phyloP scores from a whole-genome alignment of 2,797 vertebrate genomes.

The Pelodytes ibericus region DNA sequence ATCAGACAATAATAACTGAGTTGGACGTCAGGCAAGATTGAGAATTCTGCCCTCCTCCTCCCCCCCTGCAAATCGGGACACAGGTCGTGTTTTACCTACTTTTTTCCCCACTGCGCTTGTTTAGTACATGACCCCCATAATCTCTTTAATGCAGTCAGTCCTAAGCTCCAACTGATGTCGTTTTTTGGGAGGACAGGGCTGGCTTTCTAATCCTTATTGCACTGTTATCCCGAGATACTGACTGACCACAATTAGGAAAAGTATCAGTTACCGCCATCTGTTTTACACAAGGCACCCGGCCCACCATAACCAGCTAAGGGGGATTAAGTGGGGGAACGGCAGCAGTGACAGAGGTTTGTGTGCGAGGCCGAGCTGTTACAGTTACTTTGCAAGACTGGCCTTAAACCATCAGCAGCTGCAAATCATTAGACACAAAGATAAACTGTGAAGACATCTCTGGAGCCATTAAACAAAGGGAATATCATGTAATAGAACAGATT shows the following conservation, averaged over 20 bases:
- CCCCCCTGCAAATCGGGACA: no score
- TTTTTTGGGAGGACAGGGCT: constrained; percentile 60
- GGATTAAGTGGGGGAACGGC: constrained; percentile 74
- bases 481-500: no score
- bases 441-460: constrained; percentile 60
- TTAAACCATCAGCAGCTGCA: constrained; percentile 65
- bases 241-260: constrained; percentile 64
- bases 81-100: no score
- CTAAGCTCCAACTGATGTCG: no score
- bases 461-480: constrained; percentile 56
- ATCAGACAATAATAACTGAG: no score
- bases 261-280: constrained; percentile 80
- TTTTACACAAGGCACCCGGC: constrained; percentile 65
- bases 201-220: constrained; percentile 66
- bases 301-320: constrained; percentile 63
- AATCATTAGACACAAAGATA: constrained; percentile 62
- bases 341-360: constrained; percentile 56
- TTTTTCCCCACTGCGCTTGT: no score
- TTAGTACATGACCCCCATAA: no score
- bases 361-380: constrained; percentile 20
- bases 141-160: no score
- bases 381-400: constrained; percentile 46
- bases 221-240: constrained; percentile 73
- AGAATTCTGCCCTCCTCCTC: no score
- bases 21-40: no score